These are phyloP conservation scores for Monochamus saltuarius DNA, from an alignment of 1,140 invertebrate species.

Conservation along the genomic window DNA sequence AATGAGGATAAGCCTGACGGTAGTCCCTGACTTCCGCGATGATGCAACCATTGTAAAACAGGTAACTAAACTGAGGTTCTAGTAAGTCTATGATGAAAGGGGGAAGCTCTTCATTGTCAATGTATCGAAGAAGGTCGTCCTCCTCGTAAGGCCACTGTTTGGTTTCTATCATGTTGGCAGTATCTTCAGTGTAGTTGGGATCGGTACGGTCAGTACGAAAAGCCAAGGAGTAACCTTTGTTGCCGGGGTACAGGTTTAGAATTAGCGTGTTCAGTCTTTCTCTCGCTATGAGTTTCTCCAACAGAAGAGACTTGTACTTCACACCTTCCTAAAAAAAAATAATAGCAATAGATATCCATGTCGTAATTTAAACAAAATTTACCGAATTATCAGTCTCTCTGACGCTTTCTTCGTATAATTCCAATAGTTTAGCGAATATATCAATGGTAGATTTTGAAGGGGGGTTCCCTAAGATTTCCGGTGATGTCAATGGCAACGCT, in stretches of 20 bases:
- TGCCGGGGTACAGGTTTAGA: slow-evolving; percentile 86
- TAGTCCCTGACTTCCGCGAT: slow-evolving; percentile 90
- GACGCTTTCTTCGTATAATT: slow-evolving; percentile 45
- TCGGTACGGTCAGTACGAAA: slow-evolving; percentile 33
- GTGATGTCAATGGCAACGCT: slow-evolving; percentile 25
- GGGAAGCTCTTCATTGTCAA: slow-evolving; percentile 85
- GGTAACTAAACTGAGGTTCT: slow-evolving; percentile 73
- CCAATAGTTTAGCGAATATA: slow-evolving; percentile 42
- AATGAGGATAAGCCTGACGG: slow-evolving; percentile 70
- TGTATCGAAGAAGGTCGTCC: slow-evolving; percentile 72
- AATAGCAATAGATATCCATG: slow-evolving; percentile 22
- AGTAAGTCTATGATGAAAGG: slow-evolving; percentile 81
- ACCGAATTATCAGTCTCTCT: slow-evolving; percentile 8
- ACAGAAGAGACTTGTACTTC: slow-evolving; percentile 70
- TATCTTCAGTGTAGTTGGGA: slow-evolving; percentile 56
- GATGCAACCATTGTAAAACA: slow-evolving; percentile 91
- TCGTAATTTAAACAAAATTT: no score
- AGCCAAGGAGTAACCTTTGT: slow-evolving; percentile 88
- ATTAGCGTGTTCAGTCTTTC: slow-evolving; percentile 87
- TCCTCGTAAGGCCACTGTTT: slow-evolving; percentile 76
- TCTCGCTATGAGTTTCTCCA: slow-evolving; percentile 80
- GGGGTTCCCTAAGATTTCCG: slow-evolving; percentile 23
- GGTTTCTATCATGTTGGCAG: slow-evolving; percentile 66
- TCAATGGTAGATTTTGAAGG: slow-evolving; percentile 25
- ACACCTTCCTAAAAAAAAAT: slow-evolving; percentile 57